Conservation (phyloP, 1,140 invertebrate species). For the Manduca sexta region DNA sequence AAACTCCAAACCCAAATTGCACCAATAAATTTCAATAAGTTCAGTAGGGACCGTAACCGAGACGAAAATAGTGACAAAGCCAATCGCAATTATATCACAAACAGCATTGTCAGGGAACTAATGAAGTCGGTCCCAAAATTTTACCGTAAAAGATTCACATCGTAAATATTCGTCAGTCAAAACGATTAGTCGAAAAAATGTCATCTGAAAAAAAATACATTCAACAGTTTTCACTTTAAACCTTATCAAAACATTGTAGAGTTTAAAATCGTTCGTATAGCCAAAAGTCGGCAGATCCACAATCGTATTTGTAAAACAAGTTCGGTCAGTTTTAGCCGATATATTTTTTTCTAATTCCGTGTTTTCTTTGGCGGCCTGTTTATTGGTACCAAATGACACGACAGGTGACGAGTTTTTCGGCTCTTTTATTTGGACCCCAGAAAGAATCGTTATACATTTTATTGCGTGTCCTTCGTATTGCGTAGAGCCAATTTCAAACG, state of each 20-base stretch:
- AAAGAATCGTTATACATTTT: constrained; percentile 66
- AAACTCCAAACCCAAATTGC: neutral
- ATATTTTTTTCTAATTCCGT: constrained; percentile 54
- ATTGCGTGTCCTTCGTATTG: constrained; percentile 53
- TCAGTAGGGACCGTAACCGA: constrained; percentile 60
- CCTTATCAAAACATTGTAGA: neutral
- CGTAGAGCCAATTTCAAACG: constrained; percentile 46
- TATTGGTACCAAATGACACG: constrained; percentile 70
- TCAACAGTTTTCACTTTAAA: too few relatives aligned
- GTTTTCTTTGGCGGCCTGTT: constrained; percentile 66
- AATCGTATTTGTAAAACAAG: constrained; percentile 39
- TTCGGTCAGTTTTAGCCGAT: constrained; percentile 57
- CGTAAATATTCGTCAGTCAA: constrained; percentile 70
- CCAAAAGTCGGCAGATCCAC: neutral
- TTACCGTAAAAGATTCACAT: constrained; percentile 54
- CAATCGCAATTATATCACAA: constrained; percentile 46
- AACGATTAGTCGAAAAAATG: constrained; percentile 57
- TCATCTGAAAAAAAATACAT: constrained; percentile 43
- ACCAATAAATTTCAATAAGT: constrained; percentile 16
- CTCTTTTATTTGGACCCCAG: constrained; percentile 30
- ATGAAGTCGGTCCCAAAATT: constrained; percentile 60
- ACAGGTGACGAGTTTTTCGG: constrained; percentile 61
- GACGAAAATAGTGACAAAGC: constrained; percentile 5
- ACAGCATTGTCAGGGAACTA: constrained; percentile 46
- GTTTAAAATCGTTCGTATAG: neutral